Evolutionary conservation across 2,888 invertebrate genomes (phyloP).

Genomic region (Lamellibrachia satsuma): DNA sequence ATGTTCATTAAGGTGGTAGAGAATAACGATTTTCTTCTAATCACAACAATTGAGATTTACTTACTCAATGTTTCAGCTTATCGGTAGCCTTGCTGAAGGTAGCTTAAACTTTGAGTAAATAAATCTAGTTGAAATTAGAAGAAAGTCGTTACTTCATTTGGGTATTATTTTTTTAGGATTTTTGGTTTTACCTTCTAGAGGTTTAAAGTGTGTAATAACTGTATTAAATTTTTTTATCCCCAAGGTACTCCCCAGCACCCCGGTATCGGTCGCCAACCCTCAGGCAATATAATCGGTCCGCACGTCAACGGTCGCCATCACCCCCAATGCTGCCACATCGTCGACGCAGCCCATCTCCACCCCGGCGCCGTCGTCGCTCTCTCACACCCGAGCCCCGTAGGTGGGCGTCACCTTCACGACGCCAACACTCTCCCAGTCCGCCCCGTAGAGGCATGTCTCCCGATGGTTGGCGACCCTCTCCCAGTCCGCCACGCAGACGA

Average conservation of each 20-base stretch:
- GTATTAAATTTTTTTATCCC: neutral
- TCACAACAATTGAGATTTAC: no score
- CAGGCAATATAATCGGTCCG: neutral
- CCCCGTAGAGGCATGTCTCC: slow-evolving; percentile 14
- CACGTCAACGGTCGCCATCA: neutral
- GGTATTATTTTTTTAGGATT: no score
- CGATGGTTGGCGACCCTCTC: neutral
- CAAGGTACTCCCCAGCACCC: neutral
- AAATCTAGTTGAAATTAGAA: no score
- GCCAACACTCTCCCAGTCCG: neutral
- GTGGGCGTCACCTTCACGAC: slow-evolving; percentile 21
- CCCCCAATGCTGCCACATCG: neutral
- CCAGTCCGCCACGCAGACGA: neutral
- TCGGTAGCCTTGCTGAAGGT: no score
- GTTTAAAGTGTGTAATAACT: neutral
- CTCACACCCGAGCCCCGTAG: neutral
- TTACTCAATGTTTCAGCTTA: no score
- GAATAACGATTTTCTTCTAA: no score
- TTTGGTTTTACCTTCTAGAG: no score
- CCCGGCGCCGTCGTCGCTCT: neutral
- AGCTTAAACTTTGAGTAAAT: no score
- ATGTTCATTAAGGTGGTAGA: no score
- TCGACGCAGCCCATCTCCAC: neutral
- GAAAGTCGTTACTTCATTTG: no score
- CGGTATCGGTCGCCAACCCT: neutral